Conservation (phyloP, 2,797 vertebrate species). For the Tapirus indicus region DNA sequence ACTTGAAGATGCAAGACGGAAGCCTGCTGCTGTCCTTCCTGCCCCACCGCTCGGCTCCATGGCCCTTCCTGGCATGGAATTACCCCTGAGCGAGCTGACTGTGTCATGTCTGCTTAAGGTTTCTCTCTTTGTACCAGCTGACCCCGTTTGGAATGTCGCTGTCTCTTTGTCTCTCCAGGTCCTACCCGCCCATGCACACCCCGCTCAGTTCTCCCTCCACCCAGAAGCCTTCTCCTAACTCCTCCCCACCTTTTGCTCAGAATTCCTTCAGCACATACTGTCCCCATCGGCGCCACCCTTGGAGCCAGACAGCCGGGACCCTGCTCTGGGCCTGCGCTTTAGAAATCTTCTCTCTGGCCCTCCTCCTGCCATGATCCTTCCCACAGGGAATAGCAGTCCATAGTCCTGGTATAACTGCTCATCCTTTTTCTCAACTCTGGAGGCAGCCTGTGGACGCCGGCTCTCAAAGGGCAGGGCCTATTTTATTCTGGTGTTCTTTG, state of each 20-base stretch:
- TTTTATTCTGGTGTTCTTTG: neutral
- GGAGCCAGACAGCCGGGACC: neutral
- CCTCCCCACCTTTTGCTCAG: neutral
- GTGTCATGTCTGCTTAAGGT: neutral
- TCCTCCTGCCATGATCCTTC: accelerated
- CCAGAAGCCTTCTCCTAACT: neutral
- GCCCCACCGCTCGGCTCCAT: accelerated
- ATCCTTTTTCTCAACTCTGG: neutral
- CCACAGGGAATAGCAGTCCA: neutral
- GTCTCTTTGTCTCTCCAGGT: neutral
- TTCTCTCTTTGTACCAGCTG: neutral
- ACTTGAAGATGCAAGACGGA: neutral
- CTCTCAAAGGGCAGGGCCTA: neutral
- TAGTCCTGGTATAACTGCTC: no score
- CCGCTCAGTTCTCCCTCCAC: neutral
- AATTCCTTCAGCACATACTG: neutral
- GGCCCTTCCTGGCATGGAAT: accelerated
- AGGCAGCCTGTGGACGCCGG: neutral
- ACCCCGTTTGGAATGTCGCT: neutral
- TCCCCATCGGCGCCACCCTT: no score
- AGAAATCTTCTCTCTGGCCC: neutral
- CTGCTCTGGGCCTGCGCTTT: neutral
- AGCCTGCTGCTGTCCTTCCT: neutral
- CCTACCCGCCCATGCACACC: no score
- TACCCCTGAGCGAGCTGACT: accelerated